Conservation (phyloP, 2,888 invertebrate species). For the Marasmarcha lunaedactyla region DNA sequence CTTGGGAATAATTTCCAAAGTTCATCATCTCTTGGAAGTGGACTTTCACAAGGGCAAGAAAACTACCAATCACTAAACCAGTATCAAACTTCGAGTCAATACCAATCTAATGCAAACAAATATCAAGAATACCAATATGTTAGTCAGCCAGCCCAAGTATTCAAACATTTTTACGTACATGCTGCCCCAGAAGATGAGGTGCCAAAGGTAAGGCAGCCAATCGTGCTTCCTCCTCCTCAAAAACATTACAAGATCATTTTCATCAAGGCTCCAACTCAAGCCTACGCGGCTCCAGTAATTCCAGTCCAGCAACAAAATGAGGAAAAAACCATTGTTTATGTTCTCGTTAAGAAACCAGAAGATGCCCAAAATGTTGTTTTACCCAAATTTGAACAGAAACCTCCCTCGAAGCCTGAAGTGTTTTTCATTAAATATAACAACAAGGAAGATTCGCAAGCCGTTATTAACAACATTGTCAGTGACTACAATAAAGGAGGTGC, state of each 20-base stretch:
- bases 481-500: constrained; percentile 34
- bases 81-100: constrained; percentile 22
- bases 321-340: constrained; percentile 83
- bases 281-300: constrained; percentile 74
- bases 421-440: constrained; percentile 84
- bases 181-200: constrained; percentile 59
- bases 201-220: constrained; percentile 69
- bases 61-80: constrained; percentile 23
- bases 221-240: constrained; percentile 73
- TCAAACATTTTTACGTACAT: constrained; percentile 64
- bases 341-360: constrained; percentile 81
- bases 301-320: constrained; percentile 77
- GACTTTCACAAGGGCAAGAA: constrained; percentile 1
- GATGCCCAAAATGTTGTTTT: constrained; percentile 75
- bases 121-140: constrained; percentile 74
- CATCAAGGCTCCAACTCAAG: constrained; percentile 79
- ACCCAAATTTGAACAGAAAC: constrained; percentile 75
- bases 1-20: constrained; percentile 7
- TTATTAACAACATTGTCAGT: constrained; percentile 54
- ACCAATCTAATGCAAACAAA: constrained; percentile 21
- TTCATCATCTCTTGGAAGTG: constrained; percentile 11
- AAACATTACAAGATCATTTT: constrained; percentile 86
- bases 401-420: constrained; percentile 81
- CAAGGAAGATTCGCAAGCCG: constrained; percentile 62
- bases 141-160: constrained; percentile 79